These are phyloP conservation scores for Subacronicta megacephala DNA, from an alignment of 2,888 invertebrate species.

Conservation along the genomic window DNA sequence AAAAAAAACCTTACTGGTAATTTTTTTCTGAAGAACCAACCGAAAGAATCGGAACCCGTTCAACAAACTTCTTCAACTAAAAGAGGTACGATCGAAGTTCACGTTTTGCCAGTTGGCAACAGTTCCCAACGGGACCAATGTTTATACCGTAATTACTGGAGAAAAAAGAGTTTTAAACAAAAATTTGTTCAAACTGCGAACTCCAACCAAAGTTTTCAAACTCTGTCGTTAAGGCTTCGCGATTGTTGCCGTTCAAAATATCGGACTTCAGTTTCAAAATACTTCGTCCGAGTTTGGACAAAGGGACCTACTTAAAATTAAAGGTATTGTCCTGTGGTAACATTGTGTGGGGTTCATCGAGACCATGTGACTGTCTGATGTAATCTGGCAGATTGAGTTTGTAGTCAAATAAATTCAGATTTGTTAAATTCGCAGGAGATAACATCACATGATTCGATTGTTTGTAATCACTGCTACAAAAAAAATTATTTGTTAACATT, in stretches of 20 bases:
- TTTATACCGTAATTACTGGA: constrained; percentile 49
- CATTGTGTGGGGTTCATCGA: constrained; percentile 21
- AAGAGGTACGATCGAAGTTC: constrained; percentile 36
- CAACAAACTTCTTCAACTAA: constrained; percentile 35
- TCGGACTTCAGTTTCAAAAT: constrained; percentile 47
- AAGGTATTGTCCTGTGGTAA: constrained; percentile 43
- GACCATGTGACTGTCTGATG: constrained; percentile 25
- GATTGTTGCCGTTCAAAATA: constrained; percentile 50
- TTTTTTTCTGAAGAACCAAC: constrained; percentile 32
- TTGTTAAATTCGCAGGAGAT: constrained; percentile 3
- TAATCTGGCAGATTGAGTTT: constrained; percentile 24
- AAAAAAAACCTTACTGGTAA: constrained; percentile 18
- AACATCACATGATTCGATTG: not conserved
- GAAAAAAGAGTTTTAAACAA: constrained; percentile 44
- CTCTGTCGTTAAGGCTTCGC: constrained; percentile 50
- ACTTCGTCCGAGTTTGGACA: constrained; percentile 41
- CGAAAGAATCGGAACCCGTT: constrained; percentile 38
- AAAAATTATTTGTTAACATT: too few relatives aligned
- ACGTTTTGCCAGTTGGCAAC: constrained; percentile 31
- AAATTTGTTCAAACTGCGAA: constrained; percentile 31
- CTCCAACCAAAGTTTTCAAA: constrained; percentile 46
- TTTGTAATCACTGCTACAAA: constrained; percentile 5
- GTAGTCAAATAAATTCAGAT: constrained; percentile 23
- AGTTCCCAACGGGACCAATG: constrained; percentile 44
- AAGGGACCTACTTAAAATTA: constrained; percentile 51